Conservation (phyloP, 2,888 invertebrate genomes). For the Rhorus exstirpatorius region DNA sequence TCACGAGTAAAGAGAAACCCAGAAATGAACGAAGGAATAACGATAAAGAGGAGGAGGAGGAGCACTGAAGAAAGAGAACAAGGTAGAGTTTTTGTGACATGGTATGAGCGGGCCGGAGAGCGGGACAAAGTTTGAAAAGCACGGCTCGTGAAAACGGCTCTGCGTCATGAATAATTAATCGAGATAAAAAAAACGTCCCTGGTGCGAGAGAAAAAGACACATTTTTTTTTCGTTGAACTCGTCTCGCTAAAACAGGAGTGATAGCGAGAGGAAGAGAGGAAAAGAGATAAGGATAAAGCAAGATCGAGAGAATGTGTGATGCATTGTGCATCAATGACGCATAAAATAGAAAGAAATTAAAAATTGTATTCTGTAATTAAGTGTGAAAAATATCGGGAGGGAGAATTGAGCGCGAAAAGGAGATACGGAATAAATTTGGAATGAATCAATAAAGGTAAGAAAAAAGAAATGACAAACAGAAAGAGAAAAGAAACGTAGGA, state of each 20-base stretch:
- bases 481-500: no score
- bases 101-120: slow-evolving; percentile 24
- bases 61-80: slow-evolving; percentile 9
- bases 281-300: slow-evolving; percentile 33
- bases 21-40: slow-evolving; percentile 30
- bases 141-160: slow-evolving; percentile 55
- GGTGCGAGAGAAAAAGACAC: slow-evolving; percentile 32
- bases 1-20: slow-evolving; percentile 17
- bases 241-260: neutral
- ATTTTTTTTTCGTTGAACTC: slow-evolving; percentile 59
- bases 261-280: slow-evolving; percentile 5
- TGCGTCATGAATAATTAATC: slow-evolving; percentile 72
- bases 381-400: neutral
- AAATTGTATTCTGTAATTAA: neutral
- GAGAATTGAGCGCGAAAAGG: neutral
- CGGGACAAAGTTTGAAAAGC: slow-evolving; percentile 66
- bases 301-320: slow-evolving; percentile 13
- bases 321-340: slow-evolving; percentile 1
- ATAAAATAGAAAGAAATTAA: neutral
- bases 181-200: slow-evolving; percentile 65
- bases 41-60: slow-evolving; percentile 20
- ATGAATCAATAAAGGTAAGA: neutral
- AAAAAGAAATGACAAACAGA: no score
- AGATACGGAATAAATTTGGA: neutral
- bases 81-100: neutral